Base-by-base conservation (phyloP, 2,113 vertebrate genomes). In the Aythya baeri region DNA sequence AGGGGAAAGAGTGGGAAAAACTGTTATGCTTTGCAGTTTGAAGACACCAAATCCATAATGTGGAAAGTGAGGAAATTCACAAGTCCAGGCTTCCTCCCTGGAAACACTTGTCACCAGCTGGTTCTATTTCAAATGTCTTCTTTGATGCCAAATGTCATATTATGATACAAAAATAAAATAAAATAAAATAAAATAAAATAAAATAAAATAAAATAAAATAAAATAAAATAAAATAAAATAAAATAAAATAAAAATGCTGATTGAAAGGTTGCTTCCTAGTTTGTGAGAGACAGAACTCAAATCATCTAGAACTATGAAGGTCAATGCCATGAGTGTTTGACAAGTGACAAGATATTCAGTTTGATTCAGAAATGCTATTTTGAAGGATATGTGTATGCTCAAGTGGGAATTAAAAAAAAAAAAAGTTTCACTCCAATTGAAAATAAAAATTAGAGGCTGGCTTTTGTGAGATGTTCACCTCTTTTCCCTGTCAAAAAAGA, bases 61-160 rank as follows among this genome's bases (percentile, higher is more conserved):
- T 68, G 44, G 63, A 72, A 93, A 95, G 78, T 57, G 78, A 91
- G 52, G 91, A 90, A 92, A 93, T 78, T 91, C 66, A 54, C 58
- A 87, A 82, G 66, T 75, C 83, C 43, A 32, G 49, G n/a, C 50
- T 84, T 89, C 84, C 32, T 91, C 71, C 59, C 75, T 70, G 62
- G 78, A 89, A 95, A 91, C 8, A 31, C 34, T 86, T 94, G 46
- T 57, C 65, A 83, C 80, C 86, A 91, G 80, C 86, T 92, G 68
- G 68, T 46, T 88, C 32, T 89, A 17, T 81, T 94, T 96, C 36
- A 89, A 89, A 91, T 75, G 70, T 29, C 52, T 78, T 67, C 17
- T 80, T 91, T 61, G 66, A 75, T 84, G 70, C 62, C 77, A 74
- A 65, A 54, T 57, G 31, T 46, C 67, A 82, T 58, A 4, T 76